phyloP scores from a whole-genome alignment of 2,113 vertebrate genomes.

The Euleptes europaea region DNA sequence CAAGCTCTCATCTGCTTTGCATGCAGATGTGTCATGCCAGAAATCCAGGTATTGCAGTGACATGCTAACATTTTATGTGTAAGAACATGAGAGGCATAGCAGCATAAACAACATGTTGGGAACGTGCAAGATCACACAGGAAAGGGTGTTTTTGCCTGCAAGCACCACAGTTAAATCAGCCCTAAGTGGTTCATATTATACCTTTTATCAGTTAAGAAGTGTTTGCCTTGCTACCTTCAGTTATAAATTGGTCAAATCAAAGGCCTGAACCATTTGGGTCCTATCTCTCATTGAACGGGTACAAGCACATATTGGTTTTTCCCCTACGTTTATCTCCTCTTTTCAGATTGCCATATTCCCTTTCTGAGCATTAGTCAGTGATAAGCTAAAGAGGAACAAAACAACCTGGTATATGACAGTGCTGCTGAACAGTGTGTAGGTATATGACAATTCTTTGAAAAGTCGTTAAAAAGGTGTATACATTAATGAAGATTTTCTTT shows the following conservation, averaged over 20 bases:
- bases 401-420: not conserved
- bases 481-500: not conserved
- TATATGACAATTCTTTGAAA: not conserved
- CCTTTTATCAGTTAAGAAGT: not conserved
- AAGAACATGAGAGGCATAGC: too few species aligned
- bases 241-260: not conserved
- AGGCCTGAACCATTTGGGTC: not conserved
- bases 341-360: not conserved
- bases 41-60: too few species aligned
- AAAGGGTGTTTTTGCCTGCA: too few species aligned
- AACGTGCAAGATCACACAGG: not conserved
- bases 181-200: not conserved
- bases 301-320: not conserved
- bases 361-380: not conserved
- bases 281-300: not conserved
- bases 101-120: not conserved
- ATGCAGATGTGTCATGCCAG: too few species aligned
- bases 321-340: not conserved
- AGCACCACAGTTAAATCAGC: not conserved
- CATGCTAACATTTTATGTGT: too few species aligned
- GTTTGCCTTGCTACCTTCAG: not conserved
- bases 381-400: not conserved
- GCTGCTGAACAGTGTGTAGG: not conserved
- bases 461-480: not conserved
- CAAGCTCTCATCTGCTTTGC: too few species aligned